Base-by-base conservation (phyloP, 1,140 invertebrate species). In the Drosophila cardini region DNA sequence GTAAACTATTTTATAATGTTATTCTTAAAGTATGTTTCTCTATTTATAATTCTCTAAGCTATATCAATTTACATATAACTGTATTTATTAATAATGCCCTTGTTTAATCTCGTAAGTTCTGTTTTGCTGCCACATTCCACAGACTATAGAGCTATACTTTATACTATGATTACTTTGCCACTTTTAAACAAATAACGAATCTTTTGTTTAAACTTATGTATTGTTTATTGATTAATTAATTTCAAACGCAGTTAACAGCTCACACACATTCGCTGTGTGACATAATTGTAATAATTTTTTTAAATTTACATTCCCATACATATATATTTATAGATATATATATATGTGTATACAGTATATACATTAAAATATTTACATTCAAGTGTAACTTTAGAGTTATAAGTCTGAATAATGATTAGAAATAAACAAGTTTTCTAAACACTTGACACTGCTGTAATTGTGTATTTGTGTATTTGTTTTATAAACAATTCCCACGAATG, bases 371-470 rank as follows among this genome's bases (percentile, higher is more conserved):
- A 61, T 45, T 30, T 50, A 70, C 52, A 86, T 86, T 83, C 68
- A 83, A 83, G 61, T 89, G 77, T 89, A 89, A 89, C 73, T 71
- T 64, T 89, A 89, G 80, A 89, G 84, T 75, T 89, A 84, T 89
- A 89, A 89, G 84, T 90, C 84, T 89, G 84, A 89, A 80, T 78
- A 80, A 84, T 75, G 67, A 58, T 72, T 86, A 87, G 72, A 75
- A 85, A 90, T 84, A 90, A 62, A 76, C 18, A 42, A 61, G 56
- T 76, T 73, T 73, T 76, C 42, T 63, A 73, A 72, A 72, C 52
- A 61, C 21, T 69, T n/a, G 2, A 9, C n/a, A 34, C 10, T 21
- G 18, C 18, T 56, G 13, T 21, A 45, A 45, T 6, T 45, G 38
- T 40, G 13, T 40, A 13, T 10, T 13, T 26, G 21, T 2, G 21